Evolutionary conservation across 2,113 vertebrate genomes (phyloP).

Genomic region (Upupa epops): DNA sequence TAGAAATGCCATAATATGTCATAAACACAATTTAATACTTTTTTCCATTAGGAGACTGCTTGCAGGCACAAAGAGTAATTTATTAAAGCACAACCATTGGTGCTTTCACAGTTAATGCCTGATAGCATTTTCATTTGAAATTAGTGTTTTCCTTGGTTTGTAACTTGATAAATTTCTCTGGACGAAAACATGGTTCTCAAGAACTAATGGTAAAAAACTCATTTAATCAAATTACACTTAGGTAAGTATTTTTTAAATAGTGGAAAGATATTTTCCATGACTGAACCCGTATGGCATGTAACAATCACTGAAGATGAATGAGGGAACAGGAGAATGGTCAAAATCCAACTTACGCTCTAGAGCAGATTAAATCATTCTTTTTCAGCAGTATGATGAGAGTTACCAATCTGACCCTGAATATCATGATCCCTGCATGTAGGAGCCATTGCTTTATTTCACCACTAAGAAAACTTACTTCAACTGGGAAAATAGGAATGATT

Average conservation of each 20-base stretch:
- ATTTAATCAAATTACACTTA: not conserved
- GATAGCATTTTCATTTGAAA: not conserved
- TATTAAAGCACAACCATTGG: not conserved
- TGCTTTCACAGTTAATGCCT: not conserved
- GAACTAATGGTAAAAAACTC: not conserved
- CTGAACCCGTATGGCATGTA: rapidly evolving
- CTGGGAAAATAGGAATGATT: not conserved
- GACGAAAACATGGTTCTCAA: not conserved
- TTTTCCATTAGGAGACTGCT: not conserved
- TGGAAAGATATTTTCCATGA: not conserved
- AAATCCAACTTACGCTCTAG: not conserved
- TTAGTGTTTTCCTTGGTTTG: not conserved
- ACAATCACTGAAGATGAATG: not conserved
- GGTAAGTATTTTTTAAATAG: not conserved
- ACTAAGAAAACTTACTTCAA: not conserved
- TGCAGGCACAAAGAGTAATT: not conserved
- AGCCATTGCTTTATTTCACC: not conserved
- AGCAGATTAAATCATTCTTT: not conserved
- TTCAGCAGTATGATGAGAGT: not conserved
- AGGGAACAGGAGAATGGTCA: not conserved
- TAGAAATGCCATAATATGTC: not conserved
- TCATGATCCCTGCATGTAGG: not conserved
- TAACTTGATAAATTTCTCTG: not conserved
- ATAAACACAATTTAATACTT: not conserved
- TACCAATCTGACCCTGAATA: not conserved